Evolutionary conservation across 2,888 invertebrate genomes (phyloP), one percentile per base, ranked within the genome.

Genomic region (Heliconius ismenius): DNA sequence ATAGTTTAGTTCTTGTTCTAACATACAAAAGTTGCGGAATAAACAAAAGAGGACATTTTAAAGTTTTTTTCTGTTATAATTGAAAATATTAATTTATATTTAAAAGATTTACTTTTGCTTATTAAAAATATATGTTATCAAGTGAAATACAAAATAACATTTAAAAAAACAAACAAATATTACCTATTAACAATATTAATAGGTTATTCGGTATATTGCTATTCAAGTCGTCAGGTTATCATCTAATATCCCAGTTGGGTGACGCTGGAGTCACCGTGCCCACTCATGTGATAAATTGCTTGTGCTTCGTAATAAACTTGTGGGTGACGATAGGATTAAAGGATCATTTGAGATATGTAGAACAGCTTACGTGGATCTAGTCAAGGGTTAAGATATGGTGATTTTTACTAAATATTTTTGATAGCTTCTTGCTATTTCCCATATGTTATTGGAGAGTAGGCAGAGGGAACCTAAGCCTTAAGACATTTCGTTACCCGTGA

Each of bases 271-370:
- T 78, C 74, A 58, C 73, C 65, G 81, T 73, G 79, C 69, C 79
- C 83, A 81, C 79, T 84, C 82, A 80, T 54, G 82, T 83, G 86
- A 82, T 73, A 86, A 85, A 86, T 86, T 85, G 84, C 78, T 74
- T 79, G 75, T 74, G 73, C 75, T 49, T 74, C 73, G 60, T 74
- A 73, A 74, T 79, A 75, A 67, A 70, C 75, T 60, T 73, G 73
- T 62, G 73, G 26, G 68, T 76, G 68, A 78, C 49, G 73, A 77
- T 63, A 70, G 76, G 73, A 74, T 79, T 69, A 60, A 67, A 69
- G 73, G 73, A 67, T 76, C 69, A 73, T 74, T 54, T 32, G 70
- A 73, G 43, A 15, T 73, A 70, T 76, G 74, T 36, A 64, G 68
- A 74, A 76, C 65, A 65, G 73, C 39, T 69, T 68, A 63, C 39